phyloP scores from a whole-genome alignment of 2,888 invertebrate genomes.

The Calameuta filiformis region DNA sequence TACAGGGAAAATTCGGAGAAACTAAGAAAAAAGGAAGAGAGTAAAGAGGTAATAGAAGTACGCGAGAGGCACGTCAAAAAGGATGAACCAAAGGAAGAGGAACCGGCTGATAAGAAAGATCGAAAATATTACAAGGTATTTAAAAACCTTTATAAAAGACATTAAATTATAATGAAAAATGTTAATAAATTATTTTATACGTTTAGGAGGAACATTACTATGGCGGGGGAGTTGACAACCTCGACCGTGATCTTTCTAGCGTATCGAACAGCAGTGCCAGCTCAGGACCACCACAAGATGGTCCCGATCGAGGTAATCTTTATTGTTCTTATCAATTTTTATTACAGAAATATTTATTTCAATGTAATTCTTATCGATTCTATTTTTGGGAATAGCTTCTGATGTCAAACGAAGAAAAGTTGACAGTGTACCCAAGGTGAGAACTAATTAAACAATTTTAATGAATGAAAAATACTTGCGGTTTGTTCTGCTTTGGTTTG shows the following conservation, averaged over 20 bases:
- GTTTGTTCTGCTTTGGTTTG: constrained; percentile 24
- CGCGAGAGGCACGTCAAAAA: constrained; percentile 68
- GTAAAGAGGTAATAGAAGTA: constrained; percentile 62
- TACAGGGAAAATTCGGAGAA: constrained; percentile 54
- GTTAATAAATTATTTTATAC: not conserved
- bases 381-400: constrained; percentile 50
- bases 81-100: constrained; percentile 69
- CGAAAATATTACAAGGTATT: constrained; percentile 71
- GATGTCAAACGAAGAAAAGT: constrained; percentile 88
- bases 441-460: constrained; percentile 54
- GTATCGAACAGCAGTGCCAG: constrained; percentile 66
- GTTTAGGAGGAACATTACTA: constrained; percentile 69
- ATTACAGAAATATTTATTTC: not conserved
- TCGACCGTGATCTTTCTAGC: constrained; percentile 69
- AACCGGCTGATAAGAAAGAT: constrained; percentile 69
- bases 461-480: constrained; percentile 47
- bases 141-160: constrained; percentile 41
- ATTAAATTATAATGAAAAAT: constrained; percentile 4
- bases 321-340: constrained; percentile 25
- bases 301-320: constrained; percentile 68
- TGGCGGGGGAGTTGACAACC: constrained; percentile 67
- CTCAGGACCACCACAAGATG: constrained; percentile 62
- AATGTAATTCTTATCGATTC: constrained; percentile 28
- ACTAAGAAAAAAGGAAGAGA: constrained; percentile 60
- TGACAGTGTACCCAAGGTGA: constrained; percentile 83